Percentiles rank a stretch among this genome's conserved stretches.
These are phyloP conservation scores for Cephus rjabovi DNA, from an alignment of 2,888 invertebrate species.

Conservation along the genomic window DNA sequence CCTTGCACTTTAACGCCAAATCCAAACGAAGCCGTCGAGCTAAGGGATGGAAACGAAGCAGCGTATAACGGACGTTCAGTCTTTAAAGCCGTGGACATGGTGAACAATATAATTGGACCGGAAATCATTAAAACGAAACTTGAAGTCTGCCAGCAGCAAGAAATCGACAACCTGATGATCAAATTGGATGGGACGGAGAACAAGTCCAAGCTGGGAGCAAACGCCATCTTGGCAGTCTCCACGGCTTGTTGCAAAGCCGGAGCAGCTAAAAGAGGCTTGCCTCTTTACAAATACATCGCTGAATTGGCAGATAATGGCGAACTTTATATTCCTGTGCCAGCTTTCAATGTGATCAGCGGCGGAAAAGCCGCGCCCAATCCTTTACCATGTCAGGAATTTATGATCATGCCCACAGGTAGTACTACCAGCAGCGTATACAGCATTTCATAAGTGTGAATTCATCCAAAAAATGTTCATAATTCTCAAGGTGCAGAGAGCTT, in stretches of 20 bases:
- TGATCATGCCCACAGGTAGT: slow-evolving; percentile 54
- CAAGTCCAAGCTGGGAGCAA: slow-evolving; percentile 57
- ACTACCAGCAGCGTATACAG: neutral
- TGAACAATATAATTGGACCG: slow-evolving; percentile 58
- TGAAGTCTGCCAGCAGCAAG: slow-evolving; percentile 54
- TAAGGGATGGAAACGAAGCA: slow-evolving; percentile 51
- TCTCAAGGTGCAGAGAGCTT: slow-evolving; percentile 53
- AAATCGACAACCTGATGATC: slow-evolving; percentile 53
- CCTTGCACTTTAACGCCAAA: slow-evolving; percentile 41
- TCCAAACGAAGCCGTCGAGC: slow-evolving; percentile 48
- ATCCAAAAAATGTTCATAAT: neutral
- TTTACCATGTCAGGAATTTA: slow-evolving; percentile 52
- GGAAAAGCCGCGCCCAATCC: slow-evolving; percentile 50
- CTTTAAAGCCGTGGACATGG: slow-evolving; percentile 53
- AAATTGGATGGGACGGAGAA: slow-evolving; percentile 55
- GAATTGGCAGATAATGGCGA: slow-evolving; percentile 46
- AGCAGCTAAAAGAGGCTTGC: slow-evolving; percentile 54
- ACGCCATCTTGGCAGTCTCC: slow-evolving; percentile 55
- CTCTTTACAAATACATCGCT: slow-evolving; percentile 57
- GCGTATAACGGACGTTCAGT: slow-evolving; percentile 52
- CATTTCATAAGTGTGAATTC: neutral
- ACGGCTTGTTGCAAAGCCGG: slow-evolving; percentile 60
- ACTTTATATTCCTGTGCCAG: slow-evolving; percentile 54
- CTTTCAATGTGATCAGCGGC: slow-evolving; percentile 56
- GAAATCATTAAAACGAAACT: slow-evolving; percentile 52